A percentile compares a stretch with the other conserved stretches of the same genome.
phyloP scores from a whole-genome alignment of 1,140 invertebrate species.

The Antheraea pernyi region DNA sequence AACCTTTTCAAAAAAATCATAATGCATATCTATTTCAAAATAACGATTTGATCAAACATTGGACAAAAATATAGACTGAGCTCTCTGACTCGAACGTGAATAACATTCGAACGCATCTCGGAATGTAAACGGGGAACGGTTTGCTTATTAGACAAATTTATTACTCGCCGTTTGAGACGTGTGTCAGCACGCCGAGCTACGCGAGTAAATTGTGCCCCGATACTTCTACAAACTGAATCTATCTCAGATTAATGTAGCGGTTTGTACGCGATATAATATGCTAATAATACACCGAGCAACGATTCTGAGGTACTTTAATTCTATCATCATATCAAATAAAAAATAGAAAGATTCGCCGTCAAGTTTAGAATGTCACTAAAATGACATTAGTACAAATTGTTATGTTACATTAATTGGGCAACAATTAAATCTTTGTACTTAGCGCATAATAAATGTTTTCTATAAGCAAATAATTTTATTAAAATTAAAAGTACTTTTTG shows the following conservation, averaged over 20 bases:
- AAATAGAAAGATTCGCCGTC: no score
- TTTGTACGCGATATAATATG: slow-evolving; percentile 3
- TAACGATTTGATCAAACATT: slow-evolving; percentile 4
- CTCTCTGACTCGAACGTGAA: background rate
- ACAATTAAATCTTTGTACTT: no score
- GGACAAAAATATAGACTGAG: background rate
- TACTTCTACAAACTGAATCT: background rate
- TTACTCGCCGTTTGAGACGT: slow-evolving; percentile 2
- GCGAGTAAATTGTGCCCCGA: background rate
- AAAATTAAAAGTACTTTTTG: no score
- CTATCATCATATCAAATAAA: no score
- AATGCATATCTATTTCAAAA: no score
- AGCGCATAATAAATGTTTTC: no score
- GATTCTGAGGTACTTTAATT: no score
- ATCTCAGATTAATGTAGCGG: background rate
- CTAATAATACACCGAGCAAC: background rate
- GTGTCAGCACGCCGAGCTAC: slow-evolving; percentile 1
- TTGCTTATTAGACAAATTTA: slow-evolving; percentile 15
- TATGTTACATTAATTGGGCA: no score
- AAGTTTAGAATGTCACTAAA: no score
- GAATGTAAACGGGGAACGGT: slow-evolving; percentile 8
- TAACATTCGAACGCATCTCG: slow-evolving; percentile 8
- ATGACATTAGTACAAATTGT: no score
- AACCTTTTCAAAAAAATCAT: no score
- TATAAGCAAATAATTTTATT: no score